Conservation (phyloP, 2,113 vertebrate species). For the Maylandia zebra region DNA sequence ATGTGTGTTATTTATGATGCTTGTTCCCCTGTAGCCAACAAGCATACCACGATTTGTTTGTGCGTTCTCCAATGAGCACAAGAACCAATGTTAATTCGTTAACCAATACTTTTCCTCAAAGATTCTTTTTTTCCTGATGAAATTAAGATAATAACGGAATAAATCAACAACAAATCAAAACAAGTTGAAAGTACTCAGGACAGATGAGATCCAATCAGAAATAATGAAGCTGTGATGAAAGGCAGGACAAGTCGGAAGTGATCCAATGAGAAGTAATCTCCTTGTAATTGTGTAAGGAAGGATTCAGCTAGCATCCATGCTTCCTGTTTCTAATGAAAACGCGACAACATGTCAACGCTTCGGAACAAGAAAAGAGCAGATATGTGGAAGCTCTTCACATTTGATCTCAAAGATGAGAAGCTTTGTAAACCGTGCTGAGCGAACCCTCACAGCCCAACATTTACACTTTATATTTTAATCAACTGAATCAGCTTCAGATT, state of each 20-base stretch:
- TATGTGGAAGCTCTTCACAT: background rate
- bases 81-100: background rate
- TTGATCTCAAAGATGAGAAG: background rate
- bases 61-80: background rate
- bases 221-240: background rate
- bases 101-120: background rate
- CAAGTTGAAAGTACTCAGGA: background rate
- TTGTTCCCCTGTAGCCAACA: background rate
- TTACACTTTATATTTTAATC: background rate
- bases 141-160: background rate
- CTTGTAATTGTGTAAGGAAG: background rate
- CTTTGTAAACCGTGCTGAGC: background rate
- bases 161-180: background rate
- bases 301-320: background rate
- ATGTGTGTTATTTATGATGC: background rate
- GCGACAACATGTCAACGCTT: background rate
- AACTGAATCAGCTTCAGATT: background rate
- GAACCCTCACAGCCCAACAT: background rate
- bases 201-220: background rate
- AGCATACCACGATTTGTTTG: background rate
- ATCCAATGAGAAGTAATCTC: background rate
- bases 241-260: background rate
- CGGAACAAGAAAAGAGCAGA: background rate
- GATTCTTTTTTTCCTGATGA: background rate
- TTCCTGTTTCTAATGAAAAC: background rate